A percentile compares a stretch with the other conserved stretches of the same genome.
Evolutionary conservation across 2,888 invertebrate genomes (phyloP).

Genomic region (Zonitis immaculata): DNA sequence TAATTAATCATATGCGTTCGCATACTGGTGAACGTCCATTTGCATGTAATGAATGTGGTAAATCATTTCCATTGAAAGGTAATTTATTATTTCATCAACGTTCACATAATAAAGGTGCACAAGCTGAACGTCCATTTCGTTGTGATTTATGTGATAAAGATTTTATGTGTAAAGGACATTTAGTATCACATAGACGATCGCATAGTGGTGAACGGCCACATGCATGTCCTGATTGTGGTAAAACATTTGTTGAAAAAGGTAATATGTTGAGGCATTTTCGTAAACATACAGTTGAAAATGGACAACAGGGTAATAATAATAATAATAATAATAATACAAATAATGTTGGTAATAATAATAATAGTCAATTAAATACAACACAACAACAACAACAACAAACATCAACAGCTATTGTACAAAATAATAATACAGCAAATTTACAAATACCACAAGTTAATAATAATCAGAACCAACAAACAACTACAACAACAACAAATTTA

Average conservation of each 20-base stretch:
- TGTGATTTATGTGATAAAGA: conserved; percentile 83
- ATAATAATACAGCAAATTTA: conserved; percentile 29
- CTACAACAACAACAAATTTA: conserved; percentile 35
- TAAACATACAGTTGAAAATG: conserved; percentile 60
- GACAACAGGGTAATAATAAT: conserved; percentile 17
- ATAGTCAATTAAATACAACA: conserved; percentile 2
- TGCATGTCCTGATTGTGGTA: conserved; percentile 68
- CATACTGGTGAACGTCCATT: conserved; percentile 78
- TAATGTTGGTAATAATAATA: conserved; percentile 37
- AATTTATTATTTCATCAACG: conserved; percentile 82
- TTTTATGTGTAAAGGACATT: conserved; percentile 83
- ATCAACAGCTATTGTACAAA: conserved; percentile 42
- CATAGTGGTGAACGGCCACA: conserved; percentile 64
- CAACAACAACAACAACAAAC: conserved; percentile 24
- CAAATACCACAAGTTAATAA: conserved; percentile 45
- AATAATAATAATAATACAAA: conserved; percentile 39
- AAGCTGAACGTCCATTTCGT: conserved; percentile 55
- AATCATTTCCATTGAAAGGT: conserved; percentile 76
- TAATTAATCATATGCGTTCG: conserved; percentile 72
- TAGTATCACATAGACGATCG: conserved; percentile 75
- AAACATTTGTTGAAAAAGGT: conserved; percentile 75
- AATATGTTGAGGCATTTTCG: conserved; percentile 70
- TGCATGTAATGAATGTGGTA: conserved; percentile 80
- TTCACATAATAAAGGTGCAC: conserved; percentile 69
- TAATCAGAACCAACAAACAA: conserved; percentile 41